phyloP scores from a whole-genome alignment of 2,113 vertebrate genomes.

The Rhynchopsitta pachyrhyncha region DNA sequence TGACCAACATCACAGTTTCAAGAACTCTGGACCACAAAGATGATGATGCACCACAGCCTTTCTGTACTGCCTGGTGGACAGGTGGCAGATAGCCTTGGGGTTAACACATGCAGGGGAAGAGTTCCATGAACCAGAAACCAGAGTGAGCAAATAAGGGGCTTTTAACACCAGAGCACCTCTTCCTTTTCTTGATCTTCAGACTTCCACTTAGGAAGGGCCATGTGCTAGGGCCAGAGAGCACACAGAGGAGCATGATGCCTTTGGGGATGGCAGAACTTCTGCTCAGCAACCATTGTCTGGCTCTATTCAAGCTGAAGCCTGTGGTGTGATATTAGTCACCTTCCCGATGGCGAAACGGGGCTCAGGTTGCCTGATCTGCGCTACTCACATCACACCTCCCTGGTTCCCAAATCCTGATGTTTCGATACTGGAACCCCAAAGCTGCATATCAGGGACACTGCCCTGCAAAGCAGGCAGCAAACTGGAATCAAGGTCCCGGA shows the following conservation, averaged over 20 bases:
- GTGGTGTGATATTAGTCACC: neutral
- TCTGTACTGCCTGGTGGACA: neutral
- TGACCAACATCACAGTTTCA: neutral
- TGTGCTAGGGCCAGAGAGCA: neutral
- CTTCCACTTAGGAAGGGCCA: neutral
- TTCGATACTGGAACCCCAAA: neutral
- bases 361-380: neutral
- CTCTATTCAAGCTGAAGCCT: neutral
- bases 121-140: neutral
- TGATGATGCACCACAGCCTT: neutral
- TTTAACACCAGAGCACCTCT: neutral
- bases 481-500: neutral
- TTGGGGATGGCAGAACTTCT: neutral
- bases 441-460: neutral
- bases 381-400: neutral
- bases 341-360: neutral
- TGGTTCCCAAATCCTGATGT: neutral
- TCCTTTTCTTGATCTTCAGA: neutral
- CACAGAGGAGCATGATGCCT: accelerated
- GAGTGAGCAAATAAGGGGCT: neutral
- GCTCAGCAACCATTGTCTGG: neutral
- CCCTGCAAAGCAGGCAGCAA: neutral
- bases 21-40: neutral
- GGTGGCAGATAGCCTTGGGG: accelerated
- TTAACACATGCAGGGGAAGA: neutral